Evolutionary conservation across 2,797 vertebrate genomes (phyloP), one percentile per base, ranked within the genome.

Genomic region (Pipistrellus pipistrellus): DNA sequence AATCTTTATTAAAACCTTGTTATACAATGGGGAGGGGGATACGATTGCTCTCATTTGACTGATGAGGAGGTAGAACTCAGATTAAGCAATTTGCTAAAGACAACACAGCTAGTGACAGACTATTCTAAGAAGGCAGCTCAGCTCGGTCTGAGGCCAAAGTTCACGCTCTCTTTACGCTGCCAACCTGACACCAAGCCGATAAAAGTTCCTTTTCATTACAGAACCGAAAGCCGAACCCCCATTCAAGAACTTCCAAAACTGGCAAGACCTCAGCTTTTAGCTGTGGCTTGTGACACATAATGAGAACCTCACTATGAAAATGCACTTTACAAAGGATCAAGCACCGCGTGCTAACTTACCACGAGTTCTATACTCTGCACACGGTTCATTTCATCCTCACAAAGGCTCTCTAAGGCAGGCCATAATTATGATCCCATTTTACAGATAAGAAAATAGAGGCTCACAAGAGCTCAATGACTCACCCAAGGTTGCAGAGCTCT

Each of bases 141-240:
- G 81, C n/a, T 46, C 32, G 6, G 3, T 59, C 20, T 38, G 27
- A 64, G 48, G 62, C n/a, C 73, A 25, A 64, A 53, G 32, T 76
- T 35, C 21, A 10, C 1, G 15, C 8, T 20, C 27, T 30, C 12
- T 73, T 77, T 46, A 27, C 32, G 41, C 48, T 89, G 66, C 13
- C 38, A 41, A n/a, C 66, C 75, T 72, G 46, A 78, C 38, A 38
- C 17, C 41, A 51, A 82, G 55, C 25, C 32, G 15, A 68, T 55
- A 53, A 25, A 82, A 55, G 32, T 44, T 95, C 83, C 48, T 95
- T 76, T 78, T 96, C 75, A 90, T 85, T 94, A 83, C 46, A 94
- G 85, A 95, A 97, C 90, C 57, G 93, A 97, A 97, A 97, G 96
- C 92, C 88, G 95, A 97, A 93, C 44, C 27, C 9, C 64, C 1